These are phyloP conservation scores for Saturnia pavonia DNA, from an alignment of 2,888 invertebrate species.

Conservation along the genomic window DNA sequence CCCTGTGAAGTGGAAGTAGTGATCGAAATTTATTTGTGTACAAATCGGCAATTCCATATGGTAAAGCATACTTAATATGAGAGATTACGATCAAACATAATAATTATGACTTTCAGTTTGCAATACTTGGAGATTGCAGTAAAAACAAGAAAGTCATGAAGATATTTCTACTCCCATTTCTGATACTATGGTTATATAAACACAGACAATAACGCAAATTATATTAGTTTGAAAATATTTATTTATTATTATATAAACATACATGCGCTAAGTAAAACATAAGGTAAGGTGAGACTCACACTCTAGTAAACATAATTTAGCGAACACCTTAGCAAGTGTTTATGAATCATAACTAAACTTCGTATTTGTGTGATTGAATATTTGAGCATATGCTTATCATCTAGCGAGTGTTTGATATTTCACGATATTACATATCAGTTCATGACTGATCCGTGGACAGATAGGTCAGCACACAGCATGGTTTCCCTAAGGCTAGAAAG, in stretches of 20 bases:
- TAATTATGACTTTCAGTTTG: no score
- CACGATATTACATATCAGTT: background rate
- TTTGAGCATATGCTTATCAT: background rate
- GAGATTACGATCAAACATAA: no score
- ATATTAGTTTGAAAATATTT: no score
- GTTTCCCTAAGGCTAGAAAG: slow-evolving; percentile 67
- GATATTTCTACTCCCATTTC: background rate
- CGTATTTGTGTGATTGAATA: background rate
- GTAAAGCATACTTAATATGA: no score
- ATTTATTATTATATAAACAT: no score
- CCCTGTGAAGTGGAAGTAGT: background rate
- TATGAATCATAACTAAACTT: no score
- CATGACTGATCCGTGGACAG: background rate
- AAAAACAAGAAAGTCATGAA: background rate
- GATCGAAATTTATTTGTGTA: background rate
- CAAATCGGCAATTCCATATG: no score
- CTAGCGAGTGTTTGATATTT: background rate
- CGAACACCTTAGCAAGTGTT: no score
- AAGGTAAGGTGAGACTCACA: no score
- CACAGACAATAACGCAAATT: no score
- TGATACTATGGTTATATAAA: background rate
- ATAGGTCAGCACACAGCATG: slow-evolving; percentile 1
- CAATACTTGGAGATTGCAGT: background rate
- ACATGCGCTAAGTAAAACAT: no score
- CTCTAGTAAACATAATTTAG: no score